phyloP scores from a whole-genome alignment of 1,140 invertebrate genomes.

The Drosophila murphyi region DNA sequence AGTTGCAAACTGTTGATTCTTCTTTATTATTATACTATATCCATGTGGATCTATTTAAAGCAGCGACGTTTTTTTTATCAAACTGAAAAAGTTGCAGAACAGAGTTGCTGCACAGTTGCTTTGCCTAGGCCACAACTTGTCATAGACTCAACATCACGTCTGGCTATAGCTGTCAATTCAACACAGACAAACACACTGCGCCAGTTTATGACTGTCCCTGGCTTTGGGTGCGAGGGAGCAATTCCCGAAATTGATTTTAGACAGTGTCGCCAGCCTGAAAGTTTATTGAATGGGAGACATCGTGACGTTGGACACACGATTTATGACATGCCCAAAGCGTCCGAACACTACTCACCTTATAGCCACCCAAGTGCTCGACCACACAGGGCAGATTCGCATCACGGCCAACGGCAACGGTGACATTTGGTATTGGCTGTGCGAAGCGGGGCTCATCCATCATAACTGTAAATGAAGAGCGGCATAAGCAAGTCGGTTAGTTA shows the following conservation, averaged over 20 bases:
- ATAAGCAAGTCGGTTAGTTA: constrained; percentile 67
- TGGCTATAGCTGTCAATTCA: constrained; percentile 44
- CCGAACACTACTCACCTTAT: constrained; percentile 89
- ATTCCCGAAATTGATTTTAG: constrained; percentile 79
- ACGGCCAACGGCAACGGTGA: constrained; percentile 93
- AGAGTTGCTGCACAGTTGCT: neutral
- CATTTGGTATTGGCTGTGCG: constrained; percentile 94
- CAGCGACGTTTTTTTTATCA: neutral
- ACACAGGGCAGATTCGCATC: constrained; percentile 95
- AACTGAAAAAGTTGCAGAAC: neutral
- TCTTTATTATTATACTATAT: constrained; percentile 15
- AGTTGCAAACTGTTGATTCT: constrained; percentile 26
- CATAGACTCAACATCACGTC: constrained; percentile 30
- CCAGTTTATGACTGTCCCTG: neutral
- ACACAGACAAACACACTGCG: constrained; percentile 1
- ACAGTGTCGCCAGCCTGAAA: constrained; percentile 57
- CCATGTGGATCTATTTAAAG: neutral
- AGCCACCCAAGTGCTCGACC: constrained; percentile 93
- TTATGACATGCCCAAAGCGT: constrained; percentile 44
- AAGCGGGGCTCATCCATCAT: constrained; percentile 93
- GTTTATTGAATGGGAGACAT: constrained; percentile 46
- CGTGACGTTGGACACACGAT: constrained; percentile 53
- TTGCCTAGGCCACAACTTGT: constrained; percentile 44
- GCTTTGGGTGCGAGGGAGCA: constrained; percentile 26
- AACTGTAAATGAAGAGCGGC: constrained; percentile 86